Conservation (phyloP, 2,888 invertebrate genomes). For the Mesorhabditis sp. region DNA sequence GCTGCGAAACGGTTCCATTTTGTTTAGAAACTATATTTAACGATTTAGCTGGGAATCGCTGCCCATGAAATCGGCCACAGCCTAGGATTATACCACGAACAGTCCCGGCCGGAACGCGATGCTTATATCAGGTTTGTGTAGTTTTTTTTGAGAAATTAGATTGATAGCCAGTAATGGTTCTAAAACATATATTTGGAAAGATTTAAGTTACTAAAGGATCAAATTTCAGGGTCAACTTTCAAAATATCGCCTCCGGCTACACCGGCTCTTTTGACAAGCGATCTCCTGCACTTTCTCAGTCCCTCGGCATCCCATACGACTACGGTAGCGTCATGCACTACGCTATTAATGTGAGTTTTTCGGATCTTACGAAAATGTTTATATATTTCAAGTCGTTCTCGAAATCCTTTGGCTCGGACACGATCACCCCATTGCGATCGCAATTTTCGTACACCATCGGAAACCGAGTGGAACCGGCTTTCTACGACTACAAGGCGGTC, state of each 20-base stretch:
- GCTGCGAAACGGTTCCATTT: slow-evolving; percentile 35
- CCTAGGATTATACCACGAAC: slow-evolving; percentile 47
- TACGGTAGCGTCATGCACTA: slow-evolving; percentile 44
- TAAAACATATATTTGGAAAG: background rate
- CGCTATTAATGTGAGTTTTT: slow-evolving; percentile 24
- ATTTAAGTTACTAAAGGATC: background rate
- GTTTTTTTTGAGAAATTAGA: background rate
- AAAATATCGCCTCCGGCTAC: slow-evolving; percentile 29
- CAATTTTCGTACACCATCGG: slow-evolving; percentile 38
- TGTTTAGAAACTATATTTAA: background rate
- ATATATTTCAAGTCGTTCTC: slow-evolving; percentile 26
- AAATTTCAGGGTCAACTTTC: slow-evolving; percentile 24
- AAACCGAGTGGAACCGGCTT: slow-evolving; percentile 33
- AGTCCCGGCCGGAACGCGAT: slow-evolving; percentile 43
- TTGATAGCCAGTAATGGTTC: background rate
- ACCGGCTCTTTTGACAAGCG: slow-evolving; percentile 35
- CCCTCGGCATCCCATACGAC: slow-evolving; percentile 36
- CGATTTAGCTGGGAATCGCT: slow-evolving; percentile 35
- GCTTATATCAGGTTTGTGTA: slow-evolving; percentile 26
- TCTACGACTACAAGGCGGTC: slow-evolving; percentile 35
- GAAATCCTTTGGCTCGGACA: slow-evolving; percentile 21
- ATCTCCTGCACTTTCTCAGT: slow-evolving; percentile 22
- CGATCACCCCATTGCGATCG: slow-evolving; percentile 31
- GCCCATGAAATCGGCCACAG: slow-evolving; percentile 42
- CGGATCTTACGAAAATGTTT: background rate